phyloP scores from a whole-genome alignment of 2,888 invertebrate genomes.

The Parnassius glacialis region DNA sequence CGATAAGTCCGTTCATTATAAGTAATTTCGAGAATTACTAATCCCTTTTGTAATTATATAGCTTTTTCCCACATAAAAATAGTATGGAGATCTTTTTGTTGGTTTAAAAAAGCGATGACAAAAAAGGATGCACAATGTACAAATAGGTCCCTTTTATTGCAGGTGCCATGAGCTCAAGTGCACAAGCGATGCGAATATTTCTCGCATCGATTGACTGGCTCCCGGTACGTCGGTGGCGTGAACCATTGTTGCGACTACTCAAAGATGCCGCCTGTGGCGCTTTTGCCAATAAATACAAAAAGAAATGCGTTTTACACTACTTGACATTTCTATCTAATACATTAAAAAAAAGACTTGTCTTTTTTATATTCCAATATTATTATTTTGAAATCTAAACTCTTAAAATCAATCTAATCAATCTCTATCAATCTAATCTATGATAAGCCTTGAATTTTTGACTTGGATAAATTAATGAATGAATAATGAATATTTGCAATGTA shows the following conservation, averaged over 20 bases:
- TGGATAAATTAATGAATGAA: no score
- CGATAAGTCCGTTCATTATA: constrained; percentile 56
- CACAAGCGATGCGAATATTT: constrained; percentile 58
- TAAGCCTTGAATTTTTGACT: no score
- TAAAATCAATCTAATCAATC: no score
- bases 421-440: no score
- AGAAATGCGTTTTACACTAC: constrained; percentile 16
- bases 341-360: no score
- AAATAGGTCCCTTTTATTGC: constrained; percentile 55
- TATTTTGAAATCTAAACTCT: no score
- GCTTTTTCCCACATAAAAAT: constrained; percentile 44
- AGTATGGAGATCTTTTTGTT: constrained; percentile 38
- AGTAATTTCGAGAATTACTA: constrained; percentile 45
- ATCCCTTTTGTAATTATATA: constrained; percentile 52
- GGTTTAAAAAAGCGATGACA: constrained; percentile 45
- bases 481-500: no score
- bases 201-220: constrained; percentile 56
- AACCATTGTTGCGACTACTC: constrained; percentile 50
- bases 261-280: constrained; percentile 57
- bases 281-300: constrained; percentile 15
- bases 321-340: constrained; percentile 15
- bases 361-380: no score
- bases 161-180: constrained; percentile 76
- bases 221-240: constrained; percentile 49
- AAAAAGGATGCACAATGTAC: constrained; percentile 49